phyloP scores from a whole-genome alignment of 2,888 invertebrate genomes.

The Eurytoma californica region DNA sequence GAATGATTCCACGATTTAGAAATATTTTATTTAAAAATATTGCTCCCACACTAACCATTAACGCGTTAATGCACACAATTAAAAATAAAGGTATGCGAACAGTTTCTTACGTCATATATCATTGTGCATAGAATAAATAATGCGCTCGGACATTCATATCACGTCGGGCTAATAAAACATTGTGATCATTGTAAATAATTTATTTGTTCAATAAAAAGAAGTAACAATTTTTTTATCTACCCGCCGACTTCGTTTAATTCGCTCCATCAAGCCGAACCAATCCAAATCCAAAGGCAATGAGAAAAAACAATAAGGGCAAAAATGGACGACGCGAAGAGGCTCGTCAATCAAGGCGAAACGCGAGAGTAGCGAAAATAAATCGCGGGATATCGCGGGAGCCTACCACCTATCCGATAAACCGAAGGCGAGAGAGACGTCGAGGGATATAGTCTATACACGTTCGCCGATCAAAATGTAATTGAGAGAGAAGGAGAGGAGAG shows the following conservation, averaged over 20 bases:
- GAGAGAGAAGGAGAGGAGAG: not conserved
- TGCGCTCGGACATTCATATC: not conserved
- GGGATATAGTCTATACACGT: not conserved
- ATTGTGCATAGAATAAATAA: too few relatives aligned
- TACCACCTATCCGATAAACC: conserved; percentile 18
- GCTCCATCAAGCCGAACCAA: too few relatives aligned
- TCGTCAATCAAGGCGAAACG: not conserved
- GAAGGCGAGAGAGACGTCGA: not conserved
- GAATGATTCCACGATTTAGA: too few relatives aligned
- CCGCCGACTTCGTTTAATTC: too few relatives aligned
- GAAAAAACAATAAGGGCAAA: too few relatives aligned
- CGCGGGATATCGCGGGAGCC: not conserved
- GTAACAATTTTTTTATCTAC: not conserved
- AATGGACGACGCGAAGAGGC: too few relatives aligned
- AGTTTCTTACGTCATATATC: too few relatives aligned
- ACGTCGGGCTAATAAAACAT: not conserved
- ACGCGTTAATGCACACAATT: too few relatives aligned
- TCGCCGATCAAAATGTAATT: conserved; percentile 26
- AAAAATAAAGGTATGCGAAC: too few relatives aligned
- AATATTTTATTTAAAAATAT: too few relatives aligned
- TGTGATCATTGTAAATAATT: conserved; percentile 32
- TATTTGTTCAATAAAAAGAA: conserved; percentile 23
- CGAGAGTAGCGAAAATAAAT: not conserved
- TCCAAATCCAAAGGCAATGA: too few relatives aligned
- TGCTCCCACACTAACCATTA: too few relatives aligned